Evolutionary conservation across 64 coral and sea anemone genomes (phyloP).

Genomic region (Pocillopora damicornis): DNA sequence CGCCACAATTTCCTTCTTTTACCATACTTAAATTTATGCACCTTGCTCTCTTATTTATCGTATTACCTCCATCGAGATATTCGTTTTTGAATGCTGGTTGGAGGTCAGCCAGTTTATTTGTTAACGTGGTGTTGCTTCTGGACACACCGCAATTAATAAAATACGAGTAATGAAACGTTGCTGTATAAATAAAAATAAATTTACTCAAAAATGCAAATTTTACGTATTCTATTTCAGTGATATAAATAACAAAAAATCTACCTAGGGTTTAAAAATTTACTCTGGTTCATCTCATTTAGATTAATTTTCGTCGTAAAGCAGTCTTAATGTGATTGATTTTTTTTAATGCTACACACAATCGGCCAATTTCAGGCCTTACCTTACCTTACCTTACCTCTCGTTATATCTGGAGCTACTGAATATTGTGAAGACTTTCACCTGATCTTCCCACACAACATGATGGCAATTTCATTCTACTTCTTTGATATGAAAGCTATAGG

Average conservation of each 20-base stretch:
- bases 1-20: no score
- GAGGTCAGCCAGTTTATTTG: neutral
- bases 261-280: neutral
- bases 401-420: neutral
- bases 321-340: neutral
- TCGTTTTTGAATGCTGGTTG: neutral
- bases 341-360: neutral
- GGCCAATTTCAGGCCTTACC: neutral
- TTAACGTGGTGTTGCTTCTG: neutral
- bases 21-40: neutral
- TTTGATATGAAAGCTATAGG: neutral
- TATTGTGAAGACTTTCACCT: neutral
- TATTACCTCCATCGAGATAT: neutral
- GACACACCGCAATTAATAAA: neutral
- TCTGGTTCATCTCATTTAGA: neutral
- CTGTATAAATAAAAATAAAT: neutral
- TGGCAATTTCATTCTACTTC: neutral
- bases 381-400: conserved; percentile 20
- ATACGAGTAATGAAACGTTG: neutral
- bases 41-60: neutral
- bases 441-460: neutral
- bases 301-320: neutral
- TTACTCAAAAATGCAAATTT: neutral
- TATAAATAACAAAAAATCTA: neutral
- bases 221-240: neutral